Conservation (phyloP, 2,888 invertebrate species). For the Allygus modestus region DNA sequence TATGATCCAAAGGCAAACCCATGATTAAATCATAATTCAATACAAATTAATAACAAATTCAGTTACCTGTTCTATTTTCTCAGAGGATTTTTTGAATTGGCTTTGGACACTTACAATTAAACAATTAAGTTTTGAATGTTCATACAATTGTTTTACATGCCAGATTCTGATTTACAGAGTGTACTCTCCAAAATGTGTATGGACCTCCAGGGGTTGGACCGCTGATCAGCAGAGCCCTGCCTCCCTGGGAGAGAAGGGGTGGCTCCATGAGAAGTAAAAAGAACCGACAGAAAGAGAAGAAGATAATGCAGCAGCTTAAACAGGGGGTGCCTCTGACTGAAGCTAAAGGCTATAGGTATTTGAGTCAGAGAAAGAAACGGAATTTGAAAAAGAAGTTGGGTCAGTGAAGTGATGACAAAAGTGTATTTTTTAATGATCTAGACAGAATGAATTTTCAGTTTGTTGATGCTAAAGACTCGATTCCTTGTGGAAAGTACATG, state of each 20-base stretch:
- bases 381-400: neutral
- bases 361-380: neutral
- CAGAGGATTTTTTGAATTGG: no score
- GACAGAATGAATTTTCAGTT: no score
- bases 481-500: no score
- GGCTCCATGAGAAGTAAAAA: neutral
- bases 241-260: constrained; percentile 6
- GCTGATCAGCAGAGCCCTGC: neutral
- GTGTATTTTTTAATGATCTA: no score
- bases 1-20: no score
- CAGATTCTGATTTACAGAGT: neutral
- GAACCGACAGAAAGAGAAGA: neutral
- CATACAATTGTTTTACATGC: no score
- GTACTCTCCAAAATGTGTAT: neutral
- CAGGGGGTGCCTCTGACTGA: neutral
- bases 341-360: neutral
- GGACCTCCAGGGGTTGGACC: neutral
- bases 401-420: neutral
- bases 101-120: no score
- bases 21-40: no score
- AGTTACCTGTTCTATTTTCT: no score
- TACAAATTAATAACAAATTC: no score
- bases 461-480: no score
- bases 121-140: no score
- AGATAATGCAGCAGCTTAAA: neutral